A percentile compares a stretch with the other conserved stretches of the same genome.
Evolutionary conservation across 2,113 vertebrate genomes (phyloP).

Genomic region (Myocastor coypus): DNA sequence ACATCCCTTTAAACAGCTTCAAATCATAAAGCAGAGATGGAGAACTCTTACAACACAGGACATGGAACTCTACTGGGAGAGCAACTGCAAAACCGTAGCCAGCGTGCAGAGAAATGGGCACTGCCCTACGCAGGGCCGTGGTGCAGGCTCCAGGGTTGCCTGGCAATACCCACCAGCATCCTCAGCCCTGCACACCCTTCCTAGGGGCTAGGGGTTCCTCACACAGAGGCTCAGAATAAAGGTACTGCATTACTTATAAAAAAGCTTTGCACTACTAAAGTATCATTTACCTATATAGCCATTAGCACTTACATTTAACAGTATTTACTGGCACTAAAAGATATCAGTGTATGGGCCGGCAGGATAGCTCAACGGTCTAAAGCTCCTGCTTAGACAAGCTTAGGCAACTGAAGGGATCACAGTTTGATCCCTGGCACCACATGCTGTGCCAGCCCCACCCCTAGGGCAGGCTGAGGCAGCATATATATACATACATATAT

Average conservation of each 20-base stretch:
- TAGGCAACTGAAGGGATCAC: too few species aligned
- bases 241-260: neutral
- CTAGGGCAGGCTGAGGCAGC: too few species aligned
- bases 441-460: too few species aligned
- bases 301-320: constrained; percentile 9
- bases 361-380: too few species aligned
- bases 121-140: too few species aligned
- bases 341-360: neutral
- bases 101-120: neutral
- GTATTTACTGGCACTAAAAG: constrained; percentile 8
- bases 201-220: neutral
- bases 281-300: neutral
- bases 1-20: neutral
- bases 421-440: too few species aligned
- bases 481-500: too few species aligned
- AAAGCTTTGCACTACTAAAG: neutral
- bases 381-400: too few species aligned
- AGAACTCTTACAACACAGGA: neutral
- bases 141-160: neutral
- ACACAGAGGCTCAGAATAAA: neutral
- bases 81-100: neutral
- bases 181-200: neutral
- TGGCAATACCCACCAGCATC: neutral
- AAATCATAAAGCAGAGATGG: neutral
- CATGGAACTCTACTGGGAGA: constrained; percentile 18